Conservation (phyloP, 2,888 invertebrate genomes). For the Phyllotreta cruciferae region DNA sequence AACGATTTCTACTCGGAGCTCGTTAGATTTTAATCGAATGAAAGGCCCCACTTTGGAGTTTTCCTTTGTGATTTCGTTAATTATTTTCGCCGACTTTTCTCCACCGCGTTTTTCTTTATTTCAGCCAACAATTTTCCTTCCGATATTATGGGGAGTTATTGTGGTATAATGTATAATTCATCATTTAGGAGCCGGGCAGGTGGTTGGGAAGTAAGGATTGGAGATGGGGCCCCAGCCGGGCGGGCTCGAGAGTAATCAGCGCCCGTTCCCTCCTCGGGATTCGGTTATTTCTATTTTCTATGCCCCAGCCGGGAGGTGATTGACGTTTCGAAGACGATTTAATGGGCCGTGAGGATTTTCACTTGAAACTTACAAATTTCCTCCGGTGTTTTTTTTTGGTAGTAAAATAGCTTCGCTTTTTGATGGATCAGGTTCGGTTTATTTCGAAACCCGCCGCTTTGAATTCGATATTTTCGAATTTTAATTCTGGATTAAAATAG, state of each 20-base stretch:
- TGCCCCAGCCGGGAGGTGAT: constrained; percentile 18
- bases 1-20: too few relatives aligned
- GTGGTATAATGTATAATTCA: constrained; percentile 27
- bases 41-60: too few relatives aligned
- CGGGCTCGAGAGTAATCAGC: constrained; percentile 17
- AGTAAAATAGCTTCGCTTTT: too few relatives aligned
- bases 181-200: constrained; percentile 21
- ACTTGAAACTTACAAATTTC: background rate
- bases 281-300: constrained; percentile 15
- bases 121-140: background rate
- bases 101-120: constrained; percentile 10
- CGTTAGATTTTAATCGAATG: too few relatives aligned
- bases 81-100: background rate
- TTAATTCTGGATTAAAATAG: too few relatives aligned
- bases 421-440: too few relatives aligned
- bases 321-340: constrained; percentile 19
- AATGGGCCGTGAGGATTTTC: constrained; percentile 18
- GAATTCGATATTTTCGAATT: too few relatives aligned
- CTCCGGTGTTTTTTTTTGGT: too few relatives aligned
- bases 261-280: constrained; percentile 12
- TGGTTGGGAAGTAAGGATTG: constrained; percentile 8
- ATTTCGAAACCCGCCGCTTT: too few relatives aligned
- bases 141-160: constrained; percentile 16
- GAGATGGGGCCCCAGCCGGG: background rate
- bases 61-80: too few relatives aligned